Evolutionary conservation across 2,888 invertebrate genomes (phyloP), one percentile per base, ranked within the genome.

Genomic region (Apeira syringaria): DNA sequence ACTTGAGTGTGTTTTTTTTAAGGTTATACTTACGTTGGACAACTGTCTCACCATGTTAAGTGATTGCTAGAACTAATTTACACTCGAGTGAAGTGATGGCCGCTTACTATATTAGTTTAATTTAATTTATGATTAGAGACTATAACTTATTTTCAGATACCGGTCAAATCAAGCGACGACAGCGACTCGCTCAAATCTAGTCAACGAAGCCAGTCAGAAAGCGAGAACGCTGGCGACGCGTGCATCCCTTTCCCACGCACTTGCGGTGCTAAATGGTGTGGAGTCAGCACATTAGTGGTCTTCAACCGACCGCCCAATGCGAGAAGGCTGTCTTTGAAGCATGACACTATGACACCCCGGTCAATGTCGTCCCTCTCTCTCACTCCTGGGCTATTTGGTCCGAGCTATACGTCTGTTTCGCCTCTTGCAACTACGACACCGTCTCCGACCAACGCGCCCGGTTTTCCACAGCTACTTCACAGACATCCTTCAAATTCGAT

Each of bases 181-280:
- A 74, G 75, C 1, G 88, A 89, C 53, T 87, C 86, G 1, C 80
- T 85, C 70, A 89, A 87, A 54, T 85, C 85, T 8, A 86, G 86
- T 50, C 89, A 88, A 61, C 61, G 87, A 50, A 86, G 88, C 58
- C 85, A 87, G 48, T 90, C 90, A 0, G 90, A 90, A 46, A 81
- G 88, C 50, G 90, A 88, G 50, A 87, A 87, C 51, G 89, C 89
- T 0, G 90, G 92, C 18, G 96, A 96, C 67, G 94, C 96, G 4
- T 96, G 96, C 70, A 96, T 99, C 57, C 98, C 98, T 0, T 99
- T 98, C 79, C 98, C 98, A 0, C 91, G 97, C 37, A 98, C 98
- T 0, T 97, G 97, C 5, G 98, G 98, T 0, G 98, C 97, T 0
- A 94, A 95, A 63, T 99, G 98, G 91, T 97, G 96, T 79, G 95